A percentile compares a stretch with the other conserved stretches of the same genome.
These are phyloP conservation scores for Rhagoletis zephyria DNA, from an alignment of 1,140 invertebrate genomes.

Conservation along the genomic window DNA sequence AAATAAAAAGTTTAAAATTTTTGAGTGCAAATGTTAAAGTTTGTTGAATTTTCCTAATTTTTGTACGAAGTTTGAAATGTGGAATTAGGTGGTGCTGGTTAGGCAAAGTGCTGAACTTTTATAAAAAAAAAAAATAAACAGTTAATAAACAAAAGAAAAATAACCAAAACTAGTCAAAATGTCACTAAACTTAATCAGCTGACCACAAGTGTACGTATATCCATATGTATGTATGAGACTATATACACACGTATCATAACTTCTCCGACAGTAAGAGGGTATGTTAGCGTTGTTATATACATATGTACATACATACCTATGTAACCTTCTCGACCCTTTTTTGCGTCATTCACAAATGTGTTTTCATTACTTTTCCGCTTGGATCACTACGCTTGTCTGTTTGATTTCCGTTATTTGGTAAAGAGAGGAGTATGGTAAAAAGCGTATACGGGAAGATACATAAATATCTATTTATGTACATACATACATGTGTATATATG, in stretches of 20 bases:
- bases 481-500: not conserved
- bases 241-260: not conserved
- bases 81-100: too few relatives aligned
- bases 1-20: too few relatives aligned
- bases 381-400: slow-evolving; percentile 26
- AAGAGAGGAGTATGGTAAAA: not conserved
- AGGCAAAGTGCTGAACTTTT: too few relatives aligned
- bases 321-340: not conserved
- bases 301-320: not conserved
- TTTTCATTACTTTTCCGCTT: slow-evolving; percentile 43
- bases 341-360: slow-evolving; percentile 17
- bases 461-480: not conserved
- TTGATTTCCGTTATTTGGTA: slow-evolving; percentile 20
- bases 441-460: not conserved
- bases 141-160: too few relatives aligned
- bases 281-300: not conserved
- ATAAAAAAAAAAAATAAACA: too few relatives aligned
- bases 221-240: not conserved
- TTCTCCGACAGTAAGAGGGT: not conserved
- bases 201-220: not conserved
- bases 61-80: too few relatives aligned
- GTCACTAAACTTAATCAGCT: too few relatives aligned
- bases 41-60: too few relatives aligned
- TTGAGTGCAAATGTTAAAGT: too few relatives aligned
- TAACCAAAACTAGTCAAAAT: too few relatives aligned